Conservation (phyloP, 2,888 invertebrate species). For the Saturnia pavonia region DNA sequence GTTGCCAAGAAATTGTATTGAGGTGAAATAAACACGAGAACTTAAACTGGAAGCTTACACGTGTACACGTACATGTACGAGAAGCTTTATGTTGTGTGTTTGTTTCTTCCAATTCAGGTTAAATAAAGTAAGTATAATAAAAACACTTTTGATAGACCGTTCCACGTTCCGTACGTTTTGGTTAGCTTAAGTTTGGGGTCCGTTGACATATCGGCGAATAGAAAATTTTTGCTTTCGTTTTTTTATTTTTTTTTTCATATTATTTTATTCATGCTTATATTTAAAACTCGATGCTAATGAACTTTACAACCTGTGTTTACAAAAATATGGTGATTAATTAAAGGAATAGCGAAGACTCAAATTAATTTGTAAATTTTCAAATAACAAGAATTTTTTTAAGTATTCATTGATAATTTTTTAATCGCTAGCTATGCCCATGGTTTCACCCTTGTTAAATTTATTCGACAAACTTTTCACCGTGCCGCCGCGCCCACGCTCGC, state of each 20-base stretch:
- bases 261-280: background rate
- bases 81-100: background rate
- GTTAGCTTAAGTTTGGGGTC: background rate
- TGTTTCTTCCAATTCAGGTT: background rate
- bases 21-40: conserved; percentile 3
- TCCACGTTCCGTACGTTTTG: too few relatives aligned
- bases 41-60: background rate
- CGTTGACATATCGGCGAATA: background rate
- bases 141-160: too few relatives aligned
- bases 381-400: too few relatives aligned
- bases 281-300: background rate
- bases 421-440: too few relatives aligned
- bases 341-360: background rate
- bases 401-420: too few relatives aligned
- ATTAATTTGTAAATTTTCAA: too few relatives aligned
- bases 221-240: background rate
- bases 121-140: background rate
- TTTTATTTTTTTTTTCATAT: too few relatives aligned
- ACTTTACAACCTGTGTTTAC: background rate
- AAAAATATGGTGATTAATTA: background rate
- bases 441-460: too few relatives aligned
- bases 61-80: too few relatives aligned
- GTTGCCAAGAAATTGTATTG: background rate
- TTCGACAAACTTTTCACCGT: too few relatives aligned
- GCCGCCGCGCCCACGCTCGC: too few relatives aligned